These are phyloP conservation scores for Cheilosia urbana DNA, from an alignment of 2,888 invertebrate genomes.

Conservation along the genomic window DNA sequence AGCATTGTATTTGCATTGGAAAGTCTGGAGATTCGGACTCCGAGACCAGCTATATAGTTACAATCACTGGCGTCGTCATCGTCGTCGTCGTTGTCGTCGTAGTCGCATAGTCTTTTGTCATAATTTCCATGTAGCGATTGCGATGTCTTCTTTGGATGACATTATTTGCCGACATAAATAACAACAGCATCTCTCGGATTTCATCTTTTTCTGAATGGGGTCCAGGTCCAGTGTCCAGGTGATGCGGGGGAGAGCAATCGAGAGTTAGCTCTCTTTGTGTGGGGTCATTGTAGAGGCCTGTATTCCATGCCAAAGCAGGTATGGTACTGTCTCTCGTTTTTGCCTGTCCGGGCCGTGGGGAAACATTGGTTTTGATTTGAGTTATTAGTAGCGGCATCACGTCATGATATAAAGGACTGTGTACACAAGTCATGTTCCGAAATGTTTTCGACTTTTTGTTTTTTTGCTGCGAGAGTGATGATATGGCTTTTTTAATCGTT, in stretches of 20 bases:
- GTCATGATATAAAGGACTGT: slow-evolving; percentile 73
- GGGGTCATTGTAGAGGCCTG: slow-evolving; percentile 62
- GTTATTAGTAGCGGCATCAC: slow-evolving; percentile 76
- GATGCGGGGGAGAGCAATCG: slow-evolving; percentile 58
- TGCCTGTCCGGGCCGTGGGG: slow-evolving; percentile 71
- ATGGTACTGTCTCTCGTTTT: slow-evolving; percentile 59
- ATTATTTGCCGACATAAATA: slow-evolving; percentile 76
- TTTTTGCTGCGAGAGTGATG: slow-evolving; percentile 56
- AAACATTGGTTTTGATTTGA: slow-evolving; percentile 75
- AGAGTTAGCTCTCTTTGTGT: slow-evolving; percentile 58
- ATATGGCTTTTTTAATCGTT: slow-evolving; percentile 59
- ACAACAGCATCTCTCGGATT: slow-evolving; percentile 68
- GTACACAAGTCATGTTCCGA: slow-evolving; percentile 73
- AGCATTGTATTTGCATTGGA: slow-evolving; percentile 66
- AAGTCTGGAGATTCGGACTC: slow-evolving; percentile 52
- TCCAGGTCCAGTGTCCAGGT: slow-evolving; percentile 1
- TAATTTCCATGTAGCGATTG: slow-evolving; percentile 74
- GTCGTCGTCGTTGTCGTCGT: slow-evolving; percentile 29
- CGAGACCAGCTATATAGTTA: background rate
- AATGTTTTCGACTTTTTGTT: slow-evolving; percentile 60
- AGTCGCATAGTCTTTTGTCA: slow-evolving; percentile 69
- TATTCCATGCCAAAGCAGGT: slow-evolving; percentile 31
- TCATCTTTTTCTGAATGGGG: slow-evolving; percentile 39
- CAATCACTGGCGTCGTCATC: slow-evolving; percentile 32
- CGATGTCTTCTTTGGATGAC: slow-evolving; percentile 75